These are phyloP conservation scores for Apantesis nais DNA, from an alignment of 2,888 invertebrate genomes.

Conservation along the genomic window DNA sequence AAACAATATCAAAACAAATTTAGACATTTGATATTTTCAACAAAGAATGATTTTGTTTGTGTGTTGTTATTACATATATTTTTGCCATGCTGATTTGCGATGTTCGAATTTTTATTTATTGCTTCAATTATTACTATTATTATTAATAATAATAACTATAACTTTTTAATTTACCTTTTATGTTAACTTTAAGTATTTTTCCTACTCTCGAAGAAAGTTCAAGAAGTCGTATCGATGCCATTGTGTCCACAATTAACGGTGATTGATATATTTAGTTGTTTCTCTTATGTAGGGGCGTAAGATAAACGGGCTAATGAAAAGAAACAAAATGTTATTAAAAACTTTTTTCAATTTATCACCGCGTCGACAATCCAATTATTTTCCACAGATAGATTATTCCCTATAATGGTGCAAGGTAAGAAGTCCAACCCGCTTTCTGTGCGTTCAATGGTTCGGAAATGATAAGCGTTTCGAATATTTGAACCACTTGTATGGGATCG, in stretches of 20 bases:
- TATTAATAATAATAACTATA: too few species aligned
- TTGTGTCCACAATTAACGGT: neutral
- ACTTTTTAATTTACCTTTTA: neutral
- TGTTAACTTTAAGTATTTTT: neutral
- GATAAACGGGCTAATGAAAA: neutral
- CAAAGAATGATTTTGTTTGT: neutral
- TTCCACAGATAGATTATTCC: constrained; percentile 63
- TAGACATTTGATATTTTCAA: neutral
- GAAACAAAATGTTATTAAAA: neutral
- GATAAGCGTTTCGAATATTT: constrained; percentile 67
- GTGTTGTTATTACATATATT: too few species aligned
- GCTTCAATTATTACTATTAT: too few species aligned
- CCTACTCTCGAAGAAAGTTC: too few species aligned
- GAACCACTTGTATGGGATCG: constrained; percentile 54
- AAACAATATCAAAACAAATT: neutral
- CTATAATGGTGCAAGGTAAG: constrained; percentile 62
- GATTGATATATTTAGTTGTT: neutral
- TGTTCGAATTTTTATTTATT: too few species aligned
- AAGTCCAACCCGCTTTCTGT: constrained; percentile 46
- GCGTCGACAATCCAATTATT: constrained; percentile 61
- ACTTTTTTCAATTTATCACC: constrained; percentile 41
- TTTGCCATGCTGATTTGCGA: too few species aligned
- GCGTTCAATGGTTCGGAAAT: constrained; percentile 68
- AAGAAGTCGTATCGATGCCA: neutral
- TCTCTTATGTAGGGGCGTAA: neutral